Base-by-base conservation (phyloP, 2,797 vertebrate species). In the Channallabes apus region DNA sequence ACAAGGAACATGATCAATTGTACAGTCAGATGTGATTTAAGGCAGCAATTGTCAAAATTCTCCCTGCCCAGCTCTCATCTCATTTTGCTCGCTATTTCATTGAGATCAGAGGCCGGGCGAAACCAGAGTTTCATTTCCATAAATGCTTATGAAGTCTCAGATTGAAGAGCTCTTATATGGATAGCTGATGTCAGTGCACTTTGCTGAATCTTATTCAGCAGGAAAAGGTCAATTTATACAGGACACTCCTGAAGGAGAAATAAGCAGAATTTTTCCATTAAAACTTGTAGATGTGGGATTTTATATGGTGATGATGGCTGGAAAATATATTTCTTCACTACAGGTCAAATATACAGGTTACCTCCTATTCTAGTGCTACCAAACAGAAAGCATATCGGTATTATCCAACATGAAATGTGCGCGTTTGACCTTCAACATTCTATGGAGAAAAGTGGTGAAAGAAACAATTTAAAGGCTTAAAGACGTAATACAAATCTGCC, bases 11-110 rank as follows among this genome's bases (percentile, higher is more conserved):
- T 61, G 46, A 73, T 86, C 54, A 88, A 84, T 72, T 82, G 65
- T 18, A 73, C 68, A 76, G 11, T 87, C 80, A 82, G 73, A 87
- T 76, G 54, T 78, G 75, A 87, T 88, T 85, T 76, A 82, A 83
- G 82, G 80, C 83, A 92, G 83, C 90, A 89, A 91, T 86, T 61
- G 62, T 59, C 82, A 85, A 80, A 84, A 87, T 88, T 87, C 85
- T 72, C 81, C 88, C 83, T 8, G 61, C 73, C 65, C 65, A 68
- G 81, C 79, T 68, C 72, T 86, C 72, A 82, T 88, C 75, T 83
- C 82, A 77, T 80, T 85, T 69, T 76, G 86, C 88, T 88, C 73
- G 54, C 62, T 85, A 86, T 80, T 84, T 89, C 79, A 86, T 51
- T 86, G 85, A 80, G 75, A 87, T 86, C 83, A 83, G 80, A 88